Evolutionary conservation across 2,113 vertebrate species (phyloP).

Genomic region (Coryphaenoides rupestris): DNA sequence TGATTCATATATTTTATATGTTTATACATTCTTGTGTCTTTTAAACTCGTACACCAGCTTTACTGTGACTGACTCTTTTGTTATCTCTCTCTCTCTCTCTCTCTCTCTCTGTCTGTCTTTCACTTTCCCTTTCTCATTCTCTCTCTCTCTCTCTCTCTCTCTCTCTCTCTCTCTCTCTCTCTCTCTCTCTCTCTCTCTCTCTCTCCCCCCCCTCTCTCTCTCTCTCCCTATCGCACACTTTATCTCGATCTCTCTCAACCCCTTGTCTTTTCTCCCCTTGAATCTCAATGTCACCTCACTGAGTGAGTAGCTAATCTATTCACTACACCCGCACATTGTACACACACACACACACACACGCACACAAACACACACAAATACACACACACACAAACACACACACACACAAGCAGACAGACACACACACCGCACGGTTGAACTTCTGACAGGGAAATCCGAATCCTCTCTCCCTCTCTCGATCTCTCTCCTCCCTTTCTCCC

Average conservation of each 20-base stretch:
- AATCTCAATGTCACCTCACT: background rate
- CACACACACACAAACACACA: background rate
- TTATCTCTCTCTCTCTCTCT: background rate
- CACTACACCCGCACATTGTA: background rate
- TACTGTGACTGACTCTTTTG: background rate
- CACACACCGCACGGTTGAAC: constrained; percentile 8
- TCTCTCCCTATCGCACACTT: background rate
- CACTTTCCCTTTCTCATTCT: background rate
- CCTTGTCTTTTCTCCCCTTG: background rate
- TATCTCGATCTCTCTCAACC: background rate
- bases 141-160: background rate
- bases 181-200: background rate
- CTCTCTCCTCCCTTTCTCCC: constrained; percentile 16
- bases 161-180: background rate
- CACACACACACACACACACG: background rate
- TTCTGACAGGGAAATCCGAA: constrained; percentile 46
- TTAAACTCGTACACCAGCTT: too few relatives aligned
- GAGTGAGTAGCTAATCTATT: background rate
- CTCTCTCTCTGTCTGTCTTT: background rate
- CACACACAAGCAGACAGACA: too few relatives aligned
- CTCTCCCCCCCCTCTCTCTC: background rate
- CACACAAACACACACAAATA: background rate
- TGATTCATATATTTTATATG: too few relatives aligned
- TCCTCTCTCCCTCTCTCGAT: constrained; percentile 35
- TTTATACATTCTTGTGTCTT: too few relatives aligned